Base-by-base conservation (phyloP, 2,113 vertebrate genomes). In the Circaetus cinerascens region DNA sequence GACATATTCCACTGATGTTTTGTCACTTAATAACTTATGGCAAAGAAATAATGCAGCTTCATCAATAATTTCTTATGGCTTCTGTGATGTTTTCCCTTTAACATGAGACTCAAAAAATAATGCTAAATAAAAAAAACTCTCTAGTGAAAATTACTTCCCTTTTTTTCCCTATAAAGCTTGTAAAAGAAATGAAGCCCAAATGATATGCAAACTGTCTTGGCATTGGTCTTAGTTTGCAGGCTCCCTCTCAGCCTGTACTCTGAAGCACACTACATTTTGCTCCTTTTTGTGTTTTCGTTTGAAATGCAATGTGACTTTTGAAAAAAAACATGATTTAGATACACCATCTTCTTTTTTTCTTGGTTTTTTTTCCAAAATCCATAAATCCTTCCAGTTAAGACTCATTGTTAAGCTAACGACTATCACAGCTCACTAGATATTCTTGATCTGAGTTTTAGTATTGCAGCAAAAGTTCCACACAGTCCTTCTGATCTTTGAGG, bases 1-100 rank as follows among this genome's bases (percentile, higher is more conserved):
- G 69, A 56, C 45, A 53, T 64, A 75, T 82, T 95, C 57, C 66
- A 50, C 73, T 92, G 60, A 94, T 93, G 19, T 85, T 88, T 93
- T 92, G 79, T 96, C 94, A 95, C 41, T 93, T 94, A 92, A 83
- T 90, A 95, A 92, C 83, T 89, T 84, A 95, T 56, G 62, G 62
- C 1, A 7, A 85, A 48, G 20, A 95, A 95, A 91, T 84, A 93
- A 86, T 68, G 83, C 76, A 72, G 29, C 27, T 89, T 87, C 60
- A 81, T 81, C 93, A 84, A 78, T 91, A 84, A 81, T 79, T 91
- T 92, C 60, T 45, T 86, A 66, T 9, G 41, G 45, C 11, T 32
- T 74, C 79, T 87, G 43, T 81, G 80, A 63, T 78, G 56, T 46
- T 93, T 94, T 45, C 7, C 12, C 48, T 45, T 86, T 82, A 66